These are phyloP conservation scores for Microctenopoma steveboyesi DNA, from an alignment of 2,797 vertebrate genomes.

Conservation along the genomic window DNA sequence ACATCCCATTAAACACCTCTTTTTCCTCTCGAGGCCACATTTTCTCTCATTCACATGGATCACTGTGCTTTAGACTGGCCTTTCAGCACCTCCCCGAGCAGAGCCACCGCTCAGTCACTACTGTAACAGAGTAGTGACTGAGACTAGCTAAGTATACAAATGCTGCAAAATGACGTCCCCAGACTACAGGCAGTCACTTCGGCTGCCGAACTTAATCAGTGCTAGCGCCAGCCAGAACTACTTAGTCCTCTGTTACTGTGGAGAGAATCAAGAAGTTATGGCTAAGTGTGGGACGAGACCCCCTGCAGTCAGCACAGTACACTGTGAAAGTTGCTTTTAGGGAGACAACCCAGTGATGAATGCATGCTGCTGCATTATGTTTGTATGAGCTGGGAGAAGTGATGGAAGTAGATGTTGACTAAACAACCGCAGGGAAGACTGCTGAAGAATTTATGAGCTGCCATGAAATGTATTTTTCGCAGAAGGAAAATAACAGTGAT, in stretches of 20 bases:
- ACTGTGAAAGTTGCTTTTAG: slow-evolving; percentile 30
- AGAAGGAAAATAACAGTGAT: slow-evolving; percentile 55
- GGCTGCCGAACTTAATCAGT: slow-evolving; percentile 12
- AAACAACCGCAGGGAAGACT: slow-evolving; percentile 58
- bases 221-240: slow-evolving; percentile 20
- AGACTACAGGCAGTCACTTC: slow-evolving; percentile 5
- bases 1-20: slow-evolving; percentile 73
- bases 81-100: slow-evolving; percentile 20
- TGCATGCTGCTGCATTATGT: slow-evolving; percentile 40
- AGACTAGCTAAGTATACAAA: slow-evolving; percentile 20
- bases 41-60: slow-evolving; percentile 57
- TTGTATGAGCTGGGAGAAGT: slow-evolving; percentile 41
- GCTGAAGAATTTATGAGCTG: slow-evolving; percentile 66
- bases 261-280: slow-evolving; percentile 21
- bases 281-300: slow-evolving; percentile 17
- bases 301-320: slow-evolving; percentile 20
- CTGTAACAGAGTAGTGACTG: slow-evolving; percentile 22
- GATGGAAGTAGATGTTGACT: slow-evolving; percentile 61
- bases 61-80: slow-evolving; percentile 29
- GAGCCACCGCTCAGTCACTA: slow-evolving; percentile 14
- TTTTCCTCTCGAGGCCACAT: slow-evolving; percentile 45
- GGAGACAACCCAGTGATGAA: slow-evolving; percentile 42
- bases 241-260: slow-evolving; percentile 20
- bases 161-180: slow-evolving; percentile 21
- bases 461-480: slow-evolving; percentile 51